These are phyloP conservation scores for Ormyrus rosae DNA, from an alignment of 2,888 invertebrate genomes.

Conservation along the genomic window DNA sequence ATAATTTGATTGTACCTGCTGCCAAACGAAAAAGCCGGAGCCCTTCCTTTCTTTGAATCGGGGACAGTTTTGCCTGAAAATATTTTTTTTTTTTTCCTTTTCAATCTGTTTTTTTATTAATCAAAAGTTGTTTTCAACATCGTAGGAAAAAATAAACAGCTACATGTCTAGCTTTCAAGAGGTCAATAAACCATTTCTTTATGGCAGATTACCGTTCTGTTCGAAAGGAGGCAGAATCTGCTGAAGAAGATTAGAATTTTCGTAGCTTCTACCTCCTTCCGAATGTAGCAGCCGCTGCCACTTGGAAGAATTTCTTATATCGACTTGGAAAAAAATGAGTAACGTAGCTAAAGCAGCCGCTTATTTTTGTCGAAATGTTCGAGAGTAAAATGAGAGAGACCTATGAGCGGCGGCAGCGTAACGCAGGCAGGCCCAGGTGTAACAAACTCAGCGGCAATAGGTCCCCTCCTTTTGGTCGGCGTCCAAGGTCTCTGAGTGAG, in stretches of 20 bases:
- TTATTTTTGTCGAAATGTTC: too few relatives aligned
- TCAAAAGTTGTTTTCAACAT: too few relatives aligned
- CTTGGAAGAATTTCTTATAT: neutral
- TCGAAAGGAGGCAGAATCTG: too few relatives aligned
- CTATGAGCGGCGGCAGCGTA: slow-evolving; percentile 87
- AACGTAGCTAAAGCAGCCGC: neutral
- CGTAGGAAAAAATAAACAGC: too few relatives aligned
- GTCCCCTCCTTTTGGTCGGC: slow-evolving; percentile 91
- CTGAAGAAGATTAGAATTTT: too few relatives aligned
- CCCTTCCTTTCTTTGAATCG: slow-evolving; percentile 86
- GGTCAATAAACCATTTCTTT: too few relatives aligned
- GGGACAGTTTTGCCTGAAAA: slow-evolving; percentile 84
- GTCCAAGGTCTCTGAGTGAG: slow-evolving; percentile 93
- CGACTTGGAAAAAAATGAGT: neutral
- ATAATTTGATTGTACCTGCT: slow-evolving; percentile 74
- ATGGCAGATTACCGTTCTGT: too few relatives aligned
- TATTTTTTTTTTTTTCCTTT: neutral
- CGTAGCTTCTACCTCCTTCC: too few relatives aligned
- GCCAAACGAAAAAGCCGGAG: slow-evolving; percentile 91
- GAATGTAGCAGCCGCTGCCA: neutral
- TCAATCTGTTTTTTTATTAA: too few relatives aligned
- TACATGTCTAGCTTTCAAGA: too few relatives aligned
- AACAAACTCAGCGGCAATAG: slow-evolving; percentile 90
- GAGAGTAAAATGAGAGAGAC: slow-evolving; percentile 74
- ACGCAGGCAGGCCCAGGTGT: slow-evolving; percentile 94